These are phyloP conservation scores for Auanema freiburgensis DNA, from an alignment of 2,888 invertebrate genomes.

Conservation along the genomic window DNA sequence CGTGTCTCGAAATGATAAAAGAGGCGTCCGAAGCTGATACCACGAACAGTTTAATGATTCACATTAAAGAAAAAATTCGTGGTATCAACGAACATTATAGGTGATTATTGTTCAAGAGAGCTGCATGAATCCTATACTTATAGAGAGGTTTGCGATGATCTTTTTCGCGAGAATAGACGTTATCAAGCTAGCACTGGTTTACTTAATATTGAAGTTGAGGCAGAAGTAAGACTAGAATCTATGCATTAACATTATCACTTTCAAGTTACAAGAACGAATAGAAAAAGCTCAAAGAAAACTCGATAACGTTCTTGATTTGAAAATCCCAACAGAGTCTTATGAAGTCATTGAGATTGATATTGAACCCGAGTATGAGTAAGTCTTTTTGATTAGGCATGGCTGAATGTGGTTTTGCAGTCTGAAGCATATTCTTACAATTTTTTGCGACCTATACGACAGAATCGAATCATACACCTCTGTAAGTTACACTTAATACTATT, in stretches of 20 bases:
- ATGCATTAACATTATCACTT: background rate
- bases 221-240: too few species aligned
- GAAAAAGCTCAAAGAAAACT: slow-evolving; percentile 6
- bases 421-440: slow-evolving; percentile 25
- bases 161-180: slow-evolving; percentile 35
- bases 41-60: slow-evolving; percentile 28
- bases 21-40: slow-evolving; percentile 13
- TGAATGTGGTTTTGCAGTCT: slow-evolving; percentile 26
- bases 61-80: slow-evolving; percentile 32
- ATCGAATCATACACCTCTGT: slow-evolving; percentile 37
- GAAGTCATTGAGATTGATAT: slow-evolving; percentile 5
- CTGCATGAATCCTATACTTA: background rate
- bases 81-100: slow-evolving; percentile 28
- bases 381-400: too few species aligned
- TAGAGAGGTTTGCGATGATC: slow-evolving; percentile 25
- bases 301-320: background rate
- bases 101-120: background rate
- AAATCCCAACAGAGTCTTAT: slow-evolving; percentile 1
- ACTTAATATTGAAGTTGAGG: background rate
- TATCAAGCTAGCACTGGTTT: slow-evolving; percentile 14
- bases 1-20: slow-evolving; percentile 18
- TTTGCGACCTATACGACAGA: slow-evolving; percentile 46
- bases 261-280: slow-evolving; percentile 11
- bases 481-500: slow-evolving; percentile 6
- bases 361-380: background rate